Evolutionary conservation across 2,888 invertebrate species (phyloP).

Genomic region (Xiphydria camelus): DNA sequence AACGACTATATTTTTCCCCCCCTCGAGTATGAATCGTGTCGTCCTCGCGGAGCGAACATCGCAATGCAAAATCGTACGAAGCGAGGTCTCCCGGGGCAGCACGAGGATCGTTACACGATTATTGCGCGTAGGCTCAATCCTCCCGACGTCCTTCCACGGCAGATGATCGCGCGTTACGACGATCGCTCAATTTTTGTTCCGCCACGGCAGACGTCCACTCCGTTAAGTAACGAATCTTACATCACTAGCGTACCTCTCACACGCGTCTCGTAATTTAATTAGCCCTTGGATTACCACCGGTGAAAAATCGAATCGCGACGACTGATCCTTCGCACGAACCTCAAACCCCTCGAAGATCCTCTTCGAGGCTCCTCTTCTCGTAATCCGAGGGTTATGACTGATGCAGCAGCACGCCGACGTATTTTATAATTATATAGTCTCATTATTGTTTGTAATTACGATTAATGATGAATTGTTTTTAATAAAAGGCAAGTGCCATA

Average conservation of each 20-base stretch:
- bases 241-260: constrained; percentile 34
- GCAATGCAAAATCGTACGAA: too few relatives aligned
- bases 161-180: too few relatives aligned
- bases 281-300: constrained; percentile 42
- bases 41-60: too few relatives aligned
- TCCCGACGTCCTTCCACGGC: too few relatives aligned
- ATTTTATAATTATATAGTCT: constrained; percentile 47
- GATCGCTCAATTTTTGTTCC: constrained; percentile 19
- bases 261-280: constrained; percentile 36
- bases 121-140: too few relatives aligned
- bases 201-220: neutral
- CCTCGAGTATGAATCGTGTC: too few relatives aligned
- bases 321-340: neutral
- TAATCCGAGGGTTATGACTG: constrained; percentile 51
- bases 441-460: constrained; percentile 48
- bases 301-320: constrained; percentile 8
- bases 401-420: constrained; percentile 42
- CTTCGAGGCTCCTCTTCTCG: constrained; percentile 4
- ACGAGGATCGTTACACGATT: too few relatives aligned
- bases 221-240: constrained; percentile 8
- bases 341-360: neutral
- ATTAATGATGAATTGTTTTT: constrained; percentile 50
- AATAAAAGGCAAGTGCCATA: constrained; percentile 54
- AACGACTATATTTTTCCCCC: too few relatives aligned
- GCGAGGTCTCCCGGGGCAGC: too few relatives aligned